Evolutionary conservation across 2,888 invertebrate species (phyloP).

Genomic region (Pycnomerus fuliginosus): DNA sequence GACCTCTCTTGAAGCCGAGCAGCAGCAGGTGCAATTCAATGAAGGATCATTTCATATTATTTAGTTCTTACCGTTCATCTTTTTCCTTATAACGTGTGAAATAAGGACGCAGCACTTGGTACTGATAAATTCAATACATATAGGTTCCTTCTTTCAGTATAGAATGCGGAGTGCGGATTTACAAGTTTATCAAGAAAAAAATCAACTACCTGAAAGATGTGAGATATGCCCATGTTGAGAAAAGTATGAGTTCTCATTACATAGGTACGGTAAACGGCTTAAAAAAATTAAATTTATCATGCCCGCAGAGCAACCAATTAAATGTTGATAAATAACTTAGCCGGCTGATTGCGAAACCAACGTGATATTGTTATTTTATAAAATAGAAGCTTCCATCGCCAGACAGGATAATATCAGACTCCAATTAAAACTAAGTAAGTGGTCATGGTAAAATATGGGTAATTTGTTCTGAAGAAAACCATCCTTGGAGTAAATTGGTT

Average conservation of each 20-base stretch:
- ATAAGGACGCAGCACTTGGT: constrained; percentile 15
- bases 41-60: constrained; percentile 29
- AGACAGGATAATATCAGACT: neutral
- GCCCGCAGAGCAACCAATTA: constrained; percentile 14
- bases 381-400: neutral
- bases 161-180: constrained; percentile 10
- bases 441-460: neutral
- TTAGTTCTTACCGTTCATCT: constrained; percentile 18
- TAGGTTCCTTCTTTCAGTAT: constrained; percentile 5
- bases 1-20: constrained; percentile 28
- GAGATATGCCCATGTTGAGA: constrained; percentile 14
- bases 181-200: constrained; percentile 10
- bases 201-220: constrained; percentile 7
- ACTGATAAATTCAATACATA: constrained; percentile 11
- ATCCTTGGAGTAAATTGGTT: too few species aligned
- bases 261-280: constrained; percentile 6
- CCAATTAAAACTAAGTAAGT: neutral
- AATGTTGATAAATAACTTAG: constrained; percentile 16
- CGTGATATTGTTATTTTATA: constrained; percentile 10
- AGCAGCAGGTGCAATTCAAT: constrained; percentile 34
- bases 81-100: constrained; percentile 14
- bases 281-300: constrained; percentile 14
- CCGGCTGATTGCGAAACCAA: constrained; percentile 1
- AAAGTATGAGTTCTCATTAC: constrained; percentile 17
- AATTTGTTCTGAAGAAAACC: too few species aligned